A percentile compares a stretch with the other conserved stretches of the same genome.
Evolutionary conservation across 2,113 vertebrate genomes (phyloP).

Genomic region (Muscicapa adusta): DNA sequence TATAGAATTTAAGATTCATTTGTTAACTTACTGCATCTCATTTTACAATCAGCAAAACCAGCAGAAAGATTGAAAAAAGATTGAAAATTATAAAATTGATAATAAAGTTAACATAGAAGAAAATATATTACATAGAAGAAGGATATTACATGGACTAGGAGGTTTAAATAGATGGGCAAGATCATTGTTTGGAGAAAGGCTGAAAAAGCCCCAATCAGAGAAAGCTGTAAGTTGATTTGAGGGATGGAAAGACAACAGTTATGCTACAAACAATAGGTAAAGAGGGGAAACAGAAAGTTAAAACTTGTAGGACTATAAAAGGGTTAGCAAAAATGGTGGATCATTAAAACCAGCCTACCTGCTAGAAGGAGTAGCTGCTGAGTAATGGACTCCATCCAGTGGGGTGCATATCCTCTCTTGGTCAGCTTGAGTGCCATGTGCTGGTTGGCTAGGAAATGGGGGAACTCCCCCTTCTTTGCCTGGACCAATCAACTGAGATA

Average conservation of each 20-base stretch:
- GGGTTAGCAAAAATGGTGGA: background rate
- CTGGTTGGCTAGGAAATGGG: constrained; percentile 76
- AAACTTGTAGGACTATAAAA: background rate
- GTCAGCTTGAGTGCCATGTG: constrained; percentile 78
- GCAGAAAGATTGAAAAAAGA: background rate
- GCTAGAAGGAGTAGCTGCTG: constrained; percentile 77
- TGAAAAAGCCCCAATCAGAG: background rate
- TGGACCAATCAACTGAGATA: constrained; percentile 76
- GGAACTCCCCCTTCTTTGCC: constrained; percentile 88
- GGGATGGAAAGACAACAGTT: background rate
- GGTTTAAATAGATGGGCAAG: background rate
- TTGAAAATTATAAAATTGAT: background rate
- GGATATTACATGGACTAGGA: background rate
- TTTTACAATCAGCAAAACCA: background rate
- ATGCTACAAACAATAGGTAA: background rate
- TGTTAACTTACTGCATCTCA: background rate
- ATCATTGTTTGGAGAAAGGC: background rate
- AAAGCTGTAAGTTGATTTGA: background rate
- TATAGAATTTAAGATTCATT: background rate
- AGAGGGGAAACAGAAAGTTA: background rate
- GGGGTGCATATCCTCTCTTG: constrained; percentile 76
- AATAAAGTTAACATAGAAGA: background rate
- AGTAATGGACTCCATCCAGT: constrained; percentile 71
- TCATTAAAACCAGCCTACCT: constrained; percentile 67
- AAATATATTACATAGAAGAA: background rate